Percentiles rank a stretch among this genome's conserved stretches.
These are phyloP conservation scores for Holothuria glaberrima DNA, from an alignment of 35 echinoderm and acorn worm genomes.

Conservation along the genomic window DNA sequence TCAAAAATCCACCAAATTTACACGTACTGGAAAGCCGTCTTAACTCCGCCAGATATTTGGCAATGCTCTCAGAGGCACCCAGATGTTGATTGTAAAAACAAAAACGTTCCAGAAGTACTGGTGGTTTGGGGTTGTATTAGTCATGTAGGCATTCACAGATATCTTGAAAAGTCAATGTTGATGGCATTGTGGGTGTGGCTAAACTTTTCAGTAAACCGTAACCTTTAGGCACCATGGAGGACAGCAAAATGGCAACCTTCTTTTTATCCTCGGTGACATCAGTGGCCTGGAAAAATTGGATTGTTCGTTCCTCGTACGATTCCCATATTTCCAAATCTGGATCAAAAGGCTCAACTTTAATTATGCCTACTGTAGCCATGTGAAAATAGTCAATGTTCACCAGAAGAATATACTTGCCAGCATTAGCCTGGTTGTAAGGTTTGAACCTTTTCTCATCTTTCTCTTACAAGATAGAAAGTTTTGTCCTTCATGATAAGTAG, in stretches of 20 bases:
- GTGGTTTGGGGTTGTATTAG: slow-evolving; percentile 36
- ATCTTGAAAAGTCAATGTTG: background rate
- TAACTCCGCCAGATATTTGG: background rate
- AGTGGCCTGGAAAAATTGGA: slow-evolving; percentile 9
- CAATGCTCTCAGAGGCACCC: background rate
- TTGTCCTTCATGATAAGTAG: background rate
- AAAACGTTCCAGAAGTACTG: slow-evolving; percentile 23
- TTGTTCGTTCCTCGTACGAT: slow-evolving; percentile 18
- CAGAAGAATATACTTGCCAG: background rate
- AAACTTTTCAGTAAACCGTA: slow-evolving; percentile 42
- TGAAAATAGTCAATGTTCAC: background rate
- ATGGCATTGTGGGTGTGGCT: background rate
- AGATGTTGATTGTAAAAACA: slow-evolving; percentile 9
- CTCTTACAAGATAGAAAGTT: slow-evolving; percentile 12
- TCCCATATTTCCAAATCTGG: slow-evolving; percentile 18
- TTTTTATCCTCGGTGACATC: slow-evolving; percentile 9
- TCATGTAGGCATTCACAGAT: background rate
- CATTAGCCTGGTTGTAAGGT: background rate
- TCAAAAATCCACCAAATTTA: slow-evolving; percentile 18
- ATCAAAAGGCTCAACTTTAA: background rate
- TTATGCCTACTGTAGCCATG: background rate
- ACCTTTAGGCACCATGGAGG: slow-evolving; percentile 36
- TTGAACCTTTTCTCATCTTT: background rate
- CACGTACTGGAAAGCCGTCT: background rate
- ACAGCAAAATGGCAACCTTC: slow-evolving; percentile 24